Percentiles rank a stretch among this genome's conserved stretches.
phyloP scores from a whole-genome alignment of 1,140 invertebrate species.

The Pinna nobilis region DNA sequence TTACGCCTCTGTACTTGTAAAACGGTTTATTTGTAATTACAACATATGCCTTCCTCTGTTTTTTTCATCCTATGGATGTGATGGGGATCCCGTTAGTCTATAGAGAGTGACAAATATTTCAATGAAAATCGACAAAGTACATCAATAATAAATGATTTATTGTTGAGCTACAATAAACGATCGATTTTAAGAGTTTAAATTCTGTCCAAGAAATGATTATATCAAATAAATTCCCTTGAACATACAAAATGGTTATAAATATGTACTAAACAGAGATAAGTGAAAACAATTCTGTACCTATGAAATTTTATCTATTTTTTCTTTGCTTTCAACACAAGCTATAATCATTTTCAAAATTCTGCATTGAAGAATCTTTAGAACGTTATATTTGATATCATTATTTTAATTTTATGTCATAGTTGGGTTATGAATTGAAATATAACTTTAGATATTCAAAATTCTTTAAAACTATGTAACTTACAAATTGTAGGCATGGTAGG shows the following conservation, averaged over 20 bases:
- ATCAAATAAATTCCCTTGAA: background rate
- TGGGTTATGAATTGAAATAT: background rate
- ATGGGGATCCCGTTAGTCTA: no score
- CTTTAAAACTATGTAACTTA: background rate
- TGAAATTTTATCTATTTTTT: no score
- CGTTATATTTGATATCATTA: background rate
- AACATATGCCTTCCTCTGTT: no score
- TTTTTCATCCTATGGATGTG: no score
- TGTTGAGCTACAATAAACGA: no score
- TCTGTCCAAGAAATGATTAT: no score
- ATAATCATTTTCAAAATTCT: background rate
- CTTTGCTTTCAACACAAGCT: background rate
- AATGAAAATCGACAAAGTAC: no score
- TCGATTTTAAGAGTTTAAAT: no score
- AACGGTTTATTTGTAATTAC: no score
- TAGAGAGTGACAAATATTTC: no score
- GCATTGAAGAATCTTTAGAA: background rate
- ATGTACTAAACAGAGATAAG: background rate
- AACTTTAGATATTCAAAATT: background rate
- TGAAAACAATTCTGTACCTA: background rate
- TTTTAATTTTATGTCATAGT: background rate
- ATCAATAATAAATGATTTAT: no score
- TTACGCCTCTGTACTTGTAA: no score
- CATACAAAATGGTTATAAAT: background rate
- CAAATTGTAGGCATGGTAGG: conserved; percentile 20